These are phyloP conservation scores for Leptopilina boulardi DNA, from an alignment of 1,140 invertebrate species.

Conservation along the genomic window DNA sequence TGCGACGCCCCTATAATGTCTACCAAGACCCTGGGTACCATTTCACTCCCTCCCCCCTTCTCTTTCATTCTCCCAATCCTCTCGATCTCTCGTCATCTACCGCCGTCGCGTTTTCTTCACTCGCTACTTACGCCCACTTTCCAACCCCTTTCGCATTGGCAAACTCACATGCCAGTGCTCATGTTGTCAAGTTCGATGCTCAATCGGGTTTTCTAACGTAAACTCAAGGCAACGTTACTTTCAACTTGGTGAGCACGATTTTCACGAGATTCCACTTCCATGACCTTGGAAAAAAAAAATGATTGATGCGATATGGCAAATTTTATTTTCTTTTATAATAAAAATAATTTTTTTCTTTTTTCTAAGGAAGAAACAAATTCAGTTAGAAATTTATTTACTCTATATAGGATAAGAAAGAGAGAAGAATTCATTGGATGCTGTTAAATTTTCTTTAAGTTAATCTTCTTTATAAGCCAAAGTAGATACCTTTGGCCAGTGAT, in stretches of 20 bases:
- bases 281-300: constrained; percentile 10
- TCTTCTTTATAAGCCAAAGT: too few species aligned
- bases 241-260: not conserved
- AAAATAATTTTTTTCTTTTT: too few species aligned
- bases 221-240: constrained; percentile 6
- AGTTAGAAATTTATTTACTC: too few species aligned
- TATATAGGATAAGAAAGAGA: too few species aligned
- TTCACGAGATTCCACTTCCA: not conserved
- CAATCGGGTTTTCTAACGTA: constrained; percentile 24
- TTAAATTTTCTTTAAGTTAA: too few species aligned
- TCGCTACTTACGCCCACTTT: constrained; percentile 50
- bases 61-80: constrained; percentile 37
- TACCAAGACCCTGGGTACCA: constrained; percentile 41
- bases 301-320: not conserved
- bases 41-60: constrained; percentile 39
- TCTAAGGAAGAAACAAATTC: too few species aligned
- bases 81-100: constrained; percentile 39
- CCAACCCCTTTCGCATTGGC: constrained; percentile 37
- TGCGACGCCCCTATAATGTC: constrained; percentile 69
- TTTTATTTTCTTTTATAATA: constrained; percentile 1
- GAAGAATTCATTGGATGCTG: too few species aligned
- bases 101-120: constrained; percentile 52
- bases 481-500: too few species aligned
- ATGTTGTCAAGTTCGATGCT: constrained; percentile 20
- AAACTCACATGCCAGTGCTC: constrained; percentile 41